phyloP scores from a whole-genome alignment of 1,140 invertebrate genomes.

The Apis laboriosa region DNA sequence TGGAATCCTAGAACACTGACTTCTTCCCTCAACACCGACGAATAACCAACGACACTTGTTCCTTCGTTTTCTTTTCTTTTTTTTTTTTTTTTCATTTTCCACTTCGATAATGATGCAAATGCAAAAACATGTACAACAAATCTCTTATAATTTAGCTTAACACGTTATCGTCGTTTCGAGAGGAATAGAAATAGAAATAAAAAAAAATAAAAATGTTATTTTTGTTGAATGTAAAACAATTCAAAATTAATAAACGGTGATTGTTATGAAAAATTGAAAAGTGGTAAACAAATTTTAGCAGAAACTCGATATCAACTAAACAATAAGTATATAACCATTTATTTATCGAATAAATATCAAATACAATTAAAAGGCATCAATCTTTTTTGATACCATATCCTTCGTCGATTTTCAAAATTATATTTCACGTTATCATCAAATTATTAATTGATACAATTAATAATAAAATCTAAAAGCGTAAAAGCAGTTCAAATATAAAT shows the following conservation, averaged over 20 bases:
- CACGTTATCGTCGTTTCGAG: no score
- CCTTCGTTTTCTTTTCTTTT: no score
- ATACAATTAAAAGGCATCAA: no score
- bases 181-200: no score
- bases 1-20: conserved; percentile 1
- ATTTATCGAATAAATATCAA: neutral
- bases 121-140: neutral
- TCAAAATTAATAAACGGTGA: no score
- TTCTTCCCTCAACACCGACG: neutral
- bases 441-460: no score
- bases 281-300: neutral
- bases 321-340: neutral
- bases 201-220: no score
- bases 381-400: neutral
- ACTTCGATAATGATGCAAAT: neutral
- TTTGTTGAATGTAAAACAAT: no score
- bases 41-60: neutral
- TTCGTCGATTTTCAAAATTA: no score
- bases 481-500: no score
- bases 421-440: no score
- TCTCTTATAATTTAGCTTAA: neutral
- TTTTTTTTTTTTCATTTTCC: neutral
- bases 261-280: neutral
- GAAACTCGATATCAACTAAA: neutral
- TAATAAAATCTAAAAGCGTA: no score